Evolutionary conservation across 2,888 invertebrate genomes (phyloP), one percentile per base, ranked within the genome.

Genomic region (Conops quadrifasciatus): DNA sequence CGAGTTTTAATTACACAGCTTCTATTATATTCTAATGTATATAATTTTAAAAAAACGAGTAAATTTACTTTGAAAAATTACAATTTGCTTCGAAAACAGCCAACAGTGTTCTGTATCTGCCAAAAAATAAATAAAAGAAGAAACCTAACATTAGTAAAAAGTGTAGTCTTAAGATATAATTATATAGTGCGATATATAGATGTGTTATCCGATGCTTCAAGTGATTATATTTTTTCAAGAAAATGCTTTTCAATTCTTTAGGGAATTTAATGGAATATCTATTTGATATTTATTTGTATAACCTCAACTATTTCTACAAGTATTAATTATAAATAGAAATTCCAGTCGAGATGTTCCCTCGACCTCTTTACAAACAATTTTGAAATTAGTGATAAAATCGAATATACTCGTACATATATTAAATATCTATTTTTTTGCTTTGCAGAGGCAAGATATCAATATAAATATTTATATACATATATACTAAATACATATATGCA

Each of bases 221-320:
- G 58, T 30, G 11, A 60, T 59, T 30, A 47, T 60, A 47, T 67
- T 58, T 67, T 67, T 59, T 47, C 28, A 67, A 47, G 28, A 21
- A 67, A 47, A 59, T 59, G 67, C 67, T 19, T 16, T 30, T 30
- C 30, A 45, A 59, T 59, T 67, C 30, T 47, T 59, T 26, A 59
- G 47, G 59, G 59, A 59, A 63, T 49, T 67, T 47, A 53, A 67
- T 59, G 24, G 16, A 45, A 56, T n/a, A 67, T 59, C 51, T 56
- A 53, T 66, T 66, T 66, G 66, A 53, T 66, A 63, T 63, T 53
- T 53, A 51, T 63, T 63, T 53, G 21, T 53, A 66, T 56, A 51
- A 36, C 19, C 36, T 19, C 24, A 53, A 66, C 13, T 53, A 28
- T 66, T 36, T 56, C 30, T 53, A 36, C 26, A 47, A 47, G 16